phyloP scores from a whole-genome alignment of 1,140 invertebrate species.

The Penaeus vannamei region DNA sequence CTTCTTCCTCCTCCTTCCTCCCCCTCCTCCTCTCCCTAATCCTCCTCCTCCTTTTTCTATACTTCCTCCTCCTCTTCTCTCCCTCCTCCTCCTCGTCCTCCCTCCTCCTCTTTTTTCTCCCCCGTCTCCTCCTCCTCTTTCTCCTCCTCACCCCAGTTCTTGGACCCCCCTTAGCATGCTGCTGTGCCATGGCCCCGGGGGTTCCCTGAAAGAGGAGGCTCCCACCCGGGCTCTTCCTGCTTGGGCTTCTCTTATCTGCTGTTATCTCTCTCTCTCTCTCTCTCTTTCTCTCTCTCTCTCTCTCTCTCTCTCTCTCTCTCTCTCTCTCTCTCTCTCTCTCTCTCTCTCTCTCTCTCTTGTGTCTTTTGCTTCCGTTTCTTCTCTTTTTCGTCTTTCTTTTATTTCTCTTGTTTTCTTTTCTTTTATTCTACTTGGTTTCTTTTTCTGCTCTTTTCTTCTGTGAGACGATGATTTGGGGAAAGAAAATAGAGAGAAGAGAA shows the following conservation, averaged over 20 bases:
- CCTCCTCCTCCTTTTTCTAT: neutral
- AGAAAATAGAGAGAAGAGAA: conserved; percentile 6
- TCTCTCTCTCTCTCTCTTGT: no score
- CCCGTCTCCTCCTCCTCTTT: neutral
- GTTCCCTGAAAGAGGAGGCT: no score
- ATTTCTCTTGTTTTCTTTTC: neutral
- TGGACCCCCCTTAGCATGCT: no score
- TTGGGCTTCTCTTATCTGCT: no score
- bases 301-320: no score
- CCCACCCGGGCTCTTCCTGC: no score
- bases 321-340: no score
- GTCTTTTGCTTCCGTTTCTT: neutral
- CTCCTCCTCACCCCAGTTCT: neutral
- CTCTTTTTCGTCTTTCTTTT: neutral
- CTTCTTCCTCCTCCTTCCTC: neutral
- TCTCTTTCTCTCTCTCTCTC: no score
- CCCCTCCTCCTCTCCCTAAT: neutral
- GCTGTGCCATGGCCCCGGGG: no score
- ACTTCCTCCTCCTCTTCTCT: neutral
- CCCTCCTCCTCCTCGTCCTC: neutral
- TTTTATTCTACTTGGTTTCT: neutral
- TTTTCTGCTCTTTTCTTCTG: no score
- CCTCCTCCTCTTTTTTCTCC: neutral
- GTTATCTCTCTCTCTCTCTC: no score
- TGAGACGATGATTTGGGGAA: neutral